Conservation (phyloP, 2,113 vertebrate genomes). For the Vidua chalybeata region DNA sequence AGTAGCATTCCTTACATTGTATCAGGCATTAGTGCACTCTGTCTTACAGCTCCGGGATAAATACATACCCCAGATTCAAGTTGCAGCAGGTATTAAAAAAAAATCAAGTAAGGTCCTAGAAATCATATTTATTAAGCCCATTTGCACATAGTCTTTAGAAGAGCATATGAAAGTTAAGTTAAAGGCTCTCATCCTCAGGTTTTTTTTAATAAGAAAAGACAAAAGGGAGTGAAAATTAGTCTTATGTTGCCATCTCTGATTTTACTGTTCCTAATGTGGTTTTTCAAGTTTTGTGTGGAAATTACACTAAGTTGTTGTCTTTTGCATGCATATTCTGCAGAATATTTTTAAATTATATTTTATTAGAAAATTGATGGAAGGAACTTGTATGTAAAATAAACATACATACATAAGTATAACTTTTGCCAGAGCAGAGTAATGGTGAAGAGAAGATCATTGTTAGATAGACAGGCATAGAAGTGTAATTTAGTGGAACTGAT, state of each 20-base stretch:
- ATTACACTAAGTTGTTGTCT: neutral
- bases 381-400: neutral
- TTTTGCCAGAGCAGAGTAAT: neutral
- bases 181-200: neutral
- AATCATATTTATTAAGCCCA: neutral
- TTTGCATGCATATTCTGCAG: neutral
- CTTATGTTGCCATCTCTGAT: neutral
- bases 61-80: constrained; percentile 3
- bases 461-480: neutral
- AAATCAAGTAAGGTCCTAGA: neutral
- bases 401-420: neutral
- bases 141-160: neutral
- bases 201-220: neutral
- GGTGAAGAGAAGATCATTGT: neutral
- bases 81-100: constrained; percentile 10
- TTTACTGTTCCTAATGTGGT: neutral
- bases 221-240: neutral
- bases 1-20: constrained; percentile 55
- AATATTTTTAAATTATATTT: neutral
- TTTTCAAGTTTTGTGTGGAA: neutral
- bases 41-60: constrained; percentile 2
- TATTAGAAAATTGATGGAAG: neutral
- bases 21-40: neutral
- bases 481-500: neutral
- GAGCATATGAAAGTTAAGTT: neutral